phyloP scores from a whole-genome alignment of 1,140 invertebrate species.

The Idris sp. region DNA sequence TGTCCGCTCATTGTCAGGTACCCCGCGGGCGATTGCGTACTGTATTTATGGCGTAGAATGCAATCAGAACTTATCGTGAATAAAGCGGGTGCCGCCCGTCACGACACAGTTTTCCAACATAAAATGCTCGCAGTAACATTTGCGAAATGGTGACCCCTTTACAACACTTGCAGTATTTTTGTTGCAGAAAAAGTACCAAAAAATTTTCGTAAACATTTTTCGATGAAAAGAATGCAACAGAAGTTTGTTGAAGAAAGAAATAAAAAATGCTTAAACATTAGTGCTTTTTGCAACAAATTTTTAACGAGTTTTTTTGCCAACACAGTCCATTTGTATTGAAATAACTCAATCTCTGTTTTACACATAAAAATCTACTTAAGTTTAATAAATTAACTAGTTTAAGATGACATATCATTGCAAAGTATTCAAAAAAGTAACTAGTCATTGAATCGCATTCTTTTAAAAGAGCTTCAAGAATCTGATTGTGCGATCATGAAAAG shows the following conservation, averaged over 20 bases:
- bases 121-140: conserved; percentile 36
- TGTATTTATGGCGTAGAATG: conserved; percentile 62
- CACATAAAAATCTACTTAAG: too few species aligned
- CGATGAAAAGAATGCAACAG: too few species aligned
- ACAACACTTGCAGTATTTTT: conserved; percentile 3
- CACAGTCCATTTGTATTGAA: too few species aligned
- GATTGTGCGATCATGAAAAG: conserved; percentile 42
- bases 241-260: too few species aligned
- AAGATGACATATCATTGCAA: conserved; percentile 11
- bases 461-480: conserved; percentile 12
- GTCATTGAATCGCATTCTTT: conserved; percentile 30
- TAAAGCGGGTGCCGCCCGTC: conserved; percentile 65
- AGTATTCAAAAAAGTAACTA: conserved; percentile 1
- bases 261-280: too few species aligned
- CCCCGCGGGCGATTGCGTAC: conserved; percentile 50
- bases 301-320: too few species aligned
- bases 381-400: too few species aligned
- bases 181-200: too few species aligned
- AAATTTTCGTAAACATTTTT: too few species aligned
- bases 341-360: too few species aligned
- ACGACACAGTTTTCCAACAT: conserved; percentile 53
- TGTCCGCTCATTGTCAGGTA: conserved; percentile 61
- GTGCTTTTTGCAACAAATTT: too few species aligned
- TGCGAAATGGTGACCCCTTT: conserved; percentile 33
- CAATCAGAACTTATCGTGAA: conserved; percentile 62